Conservation (phyloP, 2,888 invertebrate species). For the Brassicogethes aeneus region DNA sequence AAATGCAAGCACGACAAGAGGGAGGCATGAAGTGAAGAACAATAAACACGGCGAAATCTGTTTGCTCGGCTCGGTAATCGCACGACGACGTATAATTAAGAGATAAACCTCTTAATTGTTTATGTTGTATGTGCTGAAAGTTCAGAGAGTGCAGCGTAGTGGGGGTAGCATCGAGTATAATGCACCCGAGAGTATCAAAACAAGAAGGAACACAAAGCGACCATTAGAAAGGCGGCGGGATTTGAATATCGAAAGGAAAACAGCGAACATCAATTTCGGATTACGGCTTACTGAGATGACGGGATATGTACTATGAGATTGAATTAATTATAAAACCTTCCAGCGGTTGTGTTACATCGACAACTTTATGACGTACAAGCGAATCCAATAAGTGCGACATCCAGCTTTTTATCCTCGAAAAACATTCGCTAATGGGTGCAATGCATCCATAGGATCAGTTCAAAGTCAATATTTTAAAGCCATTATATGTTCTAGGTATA, state of each 20-base stretch:
- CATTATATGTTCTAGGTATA: too few species aligned
- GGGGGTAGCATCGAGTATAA: neutral
- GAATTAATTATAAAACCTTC: neutral
- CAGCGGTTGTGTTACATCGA: neutral
- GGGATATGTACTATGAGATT: constrained; percentile 1
- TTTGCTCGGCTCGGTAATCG: too few species aligned
- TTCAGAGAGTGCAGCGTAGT: neutral
- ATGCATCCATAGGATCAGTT: too few species aligned
- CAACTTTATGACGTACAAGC: too few species aligned
- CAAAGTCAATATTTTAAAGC: too few species aligned
- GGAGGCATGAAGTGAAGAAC: too few species aligned
- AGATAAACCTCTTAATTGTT: constrained; percentile 1
- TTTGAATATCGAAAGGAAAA: constrained; percentile 13
- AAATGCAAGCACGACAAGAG: too few species aligned
- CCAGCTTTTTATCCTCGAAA: too few species aligned
- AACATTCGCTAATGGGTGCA: too few species aligned
- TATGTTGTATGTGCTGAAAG: neutral
- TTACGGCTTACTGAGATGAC: constrained; percentile 13
- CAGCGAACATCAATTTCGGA: constrained; percentile 15
- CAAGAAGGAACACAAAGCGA: neutral
- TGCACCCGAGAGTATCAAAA: neutral
- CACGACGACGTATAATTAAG: neutral
- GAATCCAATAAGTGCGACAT: too few species aligned
- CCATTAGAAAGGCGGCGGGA: constrained; percentile 5
- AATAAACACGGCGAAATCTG: too few species aligned